These are phyloP conservation scores for Aproaerema taeniolella DNA, from an alignment of 2,888 invertebrate species.

Conservation along the genomic window DNA sequence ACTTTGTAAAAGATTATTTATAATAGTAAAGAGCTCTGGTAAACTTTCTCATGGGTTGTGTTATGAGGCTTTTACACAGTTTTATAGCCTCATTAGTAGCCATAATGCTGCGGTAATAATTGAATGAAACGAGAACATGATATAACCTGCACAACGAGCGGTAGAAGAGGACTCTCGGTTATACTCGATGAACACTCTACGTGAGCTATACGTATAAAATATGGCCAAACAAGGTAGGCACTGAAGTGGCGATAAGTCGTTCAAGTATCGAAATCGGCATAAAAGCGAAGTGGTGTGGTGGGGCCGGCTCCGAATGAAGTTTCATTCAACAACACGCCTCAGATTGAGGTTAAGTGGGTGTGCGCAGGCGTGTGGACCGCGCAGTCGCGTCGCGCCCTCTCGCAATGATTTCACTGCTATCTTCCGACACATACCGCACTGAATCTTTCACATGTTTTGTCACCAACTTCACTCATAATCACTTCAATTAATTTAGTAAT, in stretches of 20 bases:
- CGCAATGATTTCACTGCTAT: conserved; percentile 74
- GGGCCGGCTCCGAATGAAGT: conserved; percentile 55
- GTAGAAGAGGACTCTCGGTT: too few relatives aligned
- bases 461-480: conserved; percentile 19
- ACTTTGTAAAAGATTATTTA: too few relatives aligned
- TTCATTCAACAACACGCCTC: conserved; percentile 74
- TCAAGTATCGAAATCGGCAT: conserved; percentile 40
- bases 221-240: conserved; percentile 13
- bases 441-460: conserved; percentile 45
- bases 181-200: conserved; percentile 7
- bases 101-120: conserved; percentile 5
- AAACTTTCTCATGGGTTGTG: conserved; percentile 1
- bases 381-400: conserved; percentile 44
- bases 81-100: conserved; percentile 6
- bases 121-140: background rate
- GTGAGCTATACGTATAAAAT: conserved; percentile 8
- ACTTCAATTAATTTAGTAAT: conserved; percentile 24
- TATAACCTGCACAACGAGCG: too few relatives aligned
- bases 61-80: conserved; percentile 1
- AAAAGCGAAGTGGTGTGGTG: conserved; percentile 52
- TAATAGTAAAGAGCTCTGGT: too few relatives aligned
- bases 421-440: conserved; percentile 51
- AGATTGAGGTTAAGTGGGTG: conserved; percentile 67
- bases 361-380: conserved; percentile 61
- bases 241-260: conserved; percentile 22